These are phyloP conservation scores for Limnephilus lunatus DNA, from an alignment of 2,888 invertebrate genomes.

Conservation along the genomic window DNA sequence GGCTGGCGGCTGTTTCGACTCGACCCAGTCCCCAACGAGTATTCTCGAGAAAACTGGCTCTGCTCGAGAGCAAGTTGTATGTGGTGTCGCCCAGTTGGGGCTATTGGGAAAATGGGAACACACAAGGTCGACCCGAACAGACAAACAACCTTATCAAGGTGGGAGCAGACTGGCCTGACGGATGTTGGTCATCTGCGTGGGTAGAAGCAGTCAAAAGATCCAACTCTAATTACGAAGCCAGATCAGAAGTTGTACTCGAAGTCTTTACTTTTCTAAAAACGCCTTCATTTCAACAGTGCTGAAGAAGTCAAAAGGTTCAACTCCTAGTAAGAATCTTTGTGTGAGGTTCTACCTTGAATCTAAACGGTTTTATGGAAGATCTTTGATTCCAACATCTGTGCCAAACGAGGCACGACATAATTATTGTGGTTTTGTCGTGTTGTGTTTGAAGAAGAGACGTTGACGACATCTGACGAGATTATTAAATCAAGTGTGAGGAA, in stretches of 20 bases:
- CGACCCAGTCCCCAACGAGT: neutral
- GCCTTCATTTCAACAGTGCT: neutral
- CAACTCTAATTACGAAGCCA: neutral
- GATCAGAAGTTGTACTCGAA: neutral
- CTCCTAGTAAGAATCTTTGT: neutral
- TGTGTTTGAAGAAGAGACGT: neutral
- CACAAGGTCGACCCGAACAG: neutral
- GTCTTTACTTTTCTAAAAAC: neutral
- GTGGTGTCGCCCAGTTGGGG: neutral
- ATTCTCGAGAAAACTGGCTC: neutral
- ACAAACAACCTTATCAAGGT: neutral
- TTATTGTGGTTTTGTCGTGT: conserved; percentile 2
- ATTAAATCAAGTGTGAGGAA: neutral
- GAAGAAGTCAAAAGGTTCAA: neutral
- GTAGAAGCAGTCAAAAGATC: neutral
- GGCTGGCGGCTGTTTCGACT: neutral
- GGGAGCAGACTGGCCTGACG: neutral
- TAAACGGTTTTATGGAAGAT: neutral
- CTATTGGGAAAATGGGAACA: neutral
- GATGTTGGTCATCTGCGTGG: neutral
- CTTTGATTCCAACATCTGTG: neutral
- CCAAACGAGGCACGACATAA: neutral
- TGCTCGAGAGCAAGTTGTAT: neutral
- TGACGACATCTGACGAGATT: neutral
- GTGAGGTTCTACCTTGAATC: neutral